Evolutionary conservation across 2,113 vertebrate species (phyloP), one percentile per base, ranked within the genome.

Genomic region (Mesocricetus auratus): DNA sequence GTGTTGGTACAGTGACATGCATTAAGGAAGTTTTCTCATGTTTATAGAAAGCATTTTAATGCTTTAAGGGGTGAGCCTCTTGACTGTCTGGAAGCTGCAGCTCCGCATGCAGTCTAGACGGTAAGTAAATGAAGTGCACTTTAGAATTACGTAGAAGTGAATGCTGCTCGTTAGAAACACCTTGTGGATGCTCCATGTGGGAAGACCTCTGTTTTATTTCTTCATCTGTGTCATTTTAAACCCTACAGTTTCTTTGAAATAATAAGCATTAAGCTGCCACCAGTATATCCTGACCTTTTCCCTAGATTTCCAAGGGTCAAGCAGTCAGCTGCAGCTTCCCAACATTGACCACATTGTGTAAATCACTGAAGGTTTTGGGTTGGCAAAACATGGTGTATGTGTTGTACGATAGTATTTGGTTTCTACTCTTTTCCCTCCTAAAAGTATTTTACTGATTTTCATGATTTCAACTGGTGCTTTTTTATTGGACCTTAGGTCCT

Each of bases 401-500:
- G 45, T 42, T 87, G 74, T 73, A 26, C 39, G 11, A 42, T 71
- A 36, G 42, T 5, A 16, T 90, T 89, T 45, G 58, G 64, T 75
- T 94, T 89, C 68, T 47, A 19, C 31, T 64, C 24, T 56, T 53
- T 68, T 42, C 36, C 69, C 17, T 39, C 64, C 42, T 1, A 87
- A 58, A 88, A 74, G 21, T 31, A 53, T 47, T 69, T 79, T 75
- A 68, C 17, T 75, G 62, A 17, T 71, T 89, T 85, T 81, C 39
- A 89, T 13, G 13, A 69, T 86, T 96, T 94, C 64, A 78, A 0
- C 39, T 91, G 68, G 16, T 95, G 47, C 29, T 74, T 33, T 86
- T 95, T 94, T 45, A 79, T 68, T 86, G 62, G 94, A 45, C 50
- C 77, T 95, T 68, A 58, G 36, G 42, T 81, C 56, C 91, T 15